Base-by-base conservation (phyloP, 37 sponge, comb jelly and placozoan species). In the Crambe crambe region DNA sequence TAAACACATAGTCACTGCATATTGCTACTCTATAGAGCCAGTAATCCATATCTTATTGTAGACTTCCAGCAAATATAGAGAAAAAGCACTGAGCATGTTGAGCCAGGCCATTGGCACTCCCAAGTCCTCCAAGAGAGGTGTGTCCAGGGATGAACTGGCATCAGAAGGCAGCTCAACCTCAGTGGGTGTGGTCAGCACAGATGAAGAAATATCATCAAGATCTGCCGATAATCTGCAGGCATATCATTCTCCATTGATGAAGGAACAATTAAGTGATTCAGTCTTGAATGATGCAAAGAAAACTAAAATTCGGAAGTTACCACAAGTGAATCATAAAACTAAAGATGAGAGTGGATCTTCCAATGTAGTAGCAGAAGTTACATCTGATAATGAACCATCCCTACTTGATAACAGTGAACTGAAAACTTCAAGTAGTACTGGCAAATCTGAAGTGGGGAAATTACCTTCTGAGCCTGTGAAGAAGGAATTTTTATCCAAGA, bases 151-250 rank as follows among this genome's bases (percentile, higher is more conserved):
- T 36, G n/a, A 32, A 17, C 42, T 37, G 8, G n/a, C 17, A 34
- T 76, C 76, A 3, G 76, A 37, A 37, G 62, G 42, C 27, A 76
- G 76, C 34, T n/a, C 39, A n/a, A 37, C 76, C 2, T 76, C 76
- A 25, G 18, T 76, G 3, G 42, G 62, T n/a, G 18, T 34, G 20
- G 35, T 34, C 20, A 51, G 47, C 2, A 38, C 34, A 71, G 43
- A 71, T 37, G 41, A 38, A 39, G 41, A 23, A 68, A 23, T n/a
- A 62, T 23, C 63, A 23, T n/a, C 63, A 6, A 62, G 30, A 30
- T n/a, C 63, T 27, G 63, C 63, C 12, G 63, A n/a, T 20, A 62
- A 29, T 20, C 30, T 62, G 15, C n/a, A 62, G 12, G 15, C 6
- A 62, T 23, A 47, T 6, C 12, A 47, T 47, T 47, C 51, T 47